Evolutionary conservation across 2,113 vertebrate species (phyloP), one percentile per base, ranked within the genome.

Genomic region (Oxygymnocypris stewartii): DNA sequence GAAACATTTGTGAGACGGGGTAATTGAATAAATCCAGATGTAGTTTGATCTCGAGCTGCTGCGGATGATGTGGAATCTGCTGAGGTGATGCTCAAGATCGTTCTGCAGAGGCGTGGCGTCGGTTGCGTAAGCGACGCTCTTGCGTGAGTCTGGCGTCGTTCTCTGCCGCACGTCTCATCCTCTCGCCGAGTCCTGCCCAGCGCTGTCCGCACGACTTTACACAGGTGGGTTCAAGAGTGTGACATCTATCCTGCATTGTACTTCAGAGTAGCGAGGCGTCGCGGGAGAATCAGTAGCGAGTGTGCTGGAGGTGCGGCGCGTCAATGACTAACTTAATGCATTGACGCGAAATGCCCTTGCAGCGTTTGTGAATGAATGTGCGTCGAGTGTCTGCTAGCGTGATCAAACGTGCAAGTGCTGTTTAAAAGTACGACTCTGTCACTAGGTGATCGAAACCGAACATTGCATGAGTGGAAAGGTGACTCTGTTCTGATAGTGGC

Each of bases 121-220:
- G 42, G 0, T 4, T 28, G 20, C 71, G 71, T n/a, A 3, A 20
- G 40, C 40, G 6, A 28, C 63, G 63, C 71, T 44, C 42, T 8
- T 47, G 73, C 42, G 73, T 28, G n/a, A 49, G 12, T 76, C n/a
- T 8, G 73, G 42, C 73, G 73, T 49, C 23, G 5, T 7, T 4
- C 23, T 25, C 23, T 25, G 73, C 73, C 1, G 73, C 73, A 49
- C 73, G 73, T 76, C 73, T 76, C 69, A 20, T 73, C 37, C 73
- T 75, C 40, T 76, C 42, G 69, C 69, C 23, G 69, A 71, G 20
- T 25, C 18, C 59, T 63, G 59, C 23, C n/a, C 59, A 10, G 59
- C 13, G 65, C 73, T 76, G 73, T 76, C 73, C 42, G 25, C 73
- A 16, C 42, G 69, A 73, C 73, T 42, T 14, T 47, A 47, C 73